Evolutionary conservation across 1,140 invertebrate genomes (phyloP).

Genomic region (Drosophila seguyi): DNA sequence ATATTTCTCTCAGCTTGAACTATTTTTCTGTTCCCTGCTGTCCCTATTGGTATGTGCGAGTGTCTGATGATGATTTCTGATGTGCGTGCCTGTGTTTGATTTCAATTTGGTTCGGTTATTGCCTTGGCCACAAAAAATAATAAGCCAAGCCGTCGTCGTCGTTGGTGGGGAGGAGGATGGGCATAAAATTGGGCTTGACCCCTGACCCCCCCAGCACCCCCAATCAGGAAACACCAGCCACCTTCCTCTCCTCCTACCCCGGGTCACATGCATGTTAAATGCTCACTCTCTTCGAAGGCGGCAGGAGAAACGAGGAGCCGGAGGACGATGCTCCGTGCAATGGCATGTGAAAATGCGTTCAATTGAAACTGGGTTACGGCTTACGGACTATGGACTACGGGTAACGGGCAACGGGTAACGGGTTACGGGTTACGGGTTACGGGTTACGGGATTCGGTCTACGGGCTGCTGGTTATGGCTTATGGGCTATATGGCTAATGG

Average conservation of each 20-base stretch:
- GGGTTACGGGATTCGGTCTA: slow-evolving; percentile 48
- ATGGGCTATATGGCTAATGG: slow-evolving; percentile 75
- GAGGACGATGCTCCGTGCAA: slow-evolving; percentile 49
- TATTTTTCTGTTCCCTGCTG: neutral
- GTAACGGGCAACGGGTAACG: slow-evolving; percentile 5
- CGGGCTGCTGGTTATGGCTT: slow-evolving; percentile 58
- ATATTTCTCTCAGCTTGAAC: neutral
- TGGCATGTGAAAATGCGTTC: slow-evolving; percentile 81
- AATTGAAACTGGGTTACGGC: slow-evolving; percentile 80
- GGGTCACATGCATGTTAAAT: slow-evolving; percentile 57
- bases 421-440: slow-evolving; percentile 18
- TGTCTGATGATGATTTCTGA: slow-evolving; percentile 48
- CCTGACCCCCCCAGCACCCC: neutral
- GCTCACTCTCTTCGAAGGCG: slow-evolving; percentile 1
- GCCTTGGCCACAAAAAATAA: slow-evolving; percentile 77
- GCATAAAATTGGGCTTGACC: slow-evolving; percentile 64
- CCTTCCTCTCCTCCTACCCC: neutral
- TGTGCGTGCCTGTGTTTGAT: slow-evolving; percentile 66
- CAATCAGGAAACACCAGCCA: neutral
- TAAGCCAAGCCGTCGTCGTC: slow-evolving; percentile 60
- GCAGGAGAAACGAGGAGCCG: neutral
- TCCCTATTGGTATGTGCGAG: slow-evolving; percentile 13
- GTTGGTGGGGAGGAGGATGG: slow-evolving; percentile 6
- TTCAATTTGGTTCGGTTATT: slow-evolving; percentile 77
- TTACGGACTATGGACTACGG: slow-evolving; percentile 40